phyloP scores from a whole-genome alignment of 2,888 invertebrate genomes.

The Erynnis tages region DNA sequence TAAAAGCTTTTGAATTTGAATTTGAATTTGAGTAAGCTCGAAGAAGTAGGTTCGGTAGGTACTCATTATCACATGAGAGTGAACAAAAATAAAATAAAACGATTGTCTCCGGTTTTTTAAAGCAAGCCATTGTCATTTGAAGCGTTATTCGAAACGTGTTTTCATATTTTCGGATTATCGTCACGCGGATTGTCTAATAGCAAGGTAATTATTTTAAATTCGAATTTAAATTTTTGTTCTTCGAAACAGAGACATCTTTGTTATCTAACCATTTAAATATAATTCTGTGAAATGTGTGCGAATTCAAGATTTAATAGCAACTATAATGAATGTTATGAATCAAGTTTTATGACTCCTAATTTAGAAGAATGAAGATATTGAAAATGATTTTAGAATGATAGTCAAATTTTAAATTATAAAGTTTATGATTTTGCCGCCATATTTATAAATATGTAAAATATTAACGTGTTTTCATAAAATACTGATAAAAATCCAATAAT shows the following conservation, averaged over 20 bases:
- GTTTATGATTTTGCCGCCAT: no score
- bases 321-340: not conserved
- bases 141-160: conserved; percentile 22
- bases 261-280: not conserved
- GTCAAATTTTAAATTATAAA: not conserved
- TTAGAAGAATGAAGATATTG: not conserved
- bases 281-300: not conserved
- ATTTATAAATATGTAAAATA: no score
- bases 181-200: not conserved
- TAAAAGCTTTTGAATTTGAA: no score
- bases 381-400: not conserved
- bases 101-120: conserved; percentile 13
- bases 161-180: conserved; percentile 7
- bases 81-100: not conserved
- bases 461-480: no score
- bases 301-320: conserved; percentile 1
- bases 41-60: no score
- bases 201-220: no score
- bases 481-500: no score
- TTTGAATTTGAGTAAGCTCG: no score
- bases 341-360: conserved; percentile 3
- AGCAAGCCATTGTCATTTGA: conserved; percentile 15
- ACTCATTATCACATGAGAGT: no score
- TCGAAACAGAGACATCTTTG: not conserved
- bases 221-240: no score